A percentile compares a stretch with the other conserved stretches of the same genome.
Evolutionary conservation across 2,797 vertebrate species (phyloP).

Genomic region (Anguilla obscura): DNA sequence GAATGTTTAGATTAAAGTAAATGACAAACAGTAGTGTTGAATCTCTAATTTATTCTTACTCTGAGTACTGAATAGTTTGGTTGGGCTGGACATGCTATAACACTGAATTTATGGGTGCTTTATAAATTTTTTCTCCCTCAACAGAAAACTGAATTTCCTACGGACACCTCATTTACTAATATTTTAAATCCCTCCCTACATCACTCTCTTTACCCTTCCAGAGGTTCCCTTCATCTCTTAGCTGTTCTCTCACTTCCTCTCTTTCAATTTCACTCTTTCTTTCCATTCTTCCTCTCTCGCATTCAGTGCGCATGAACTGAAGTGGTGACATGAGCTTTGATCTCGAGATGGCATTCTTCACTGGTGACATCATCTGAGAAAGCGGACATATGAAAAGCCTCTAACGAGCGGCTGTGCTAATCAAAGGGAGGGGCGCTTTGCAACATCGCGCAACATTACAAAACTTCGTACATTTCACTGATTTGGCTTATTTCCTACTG

Average conservation of each 20-base stretch:
- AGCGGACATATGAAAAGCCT: not conserved
- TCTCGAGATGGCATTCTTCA: constrained; percentile 6
- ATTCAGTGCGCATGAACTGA: not conserved
- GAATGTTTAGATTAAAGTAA: not conserved
- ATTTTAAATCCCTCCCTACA: not conserved
- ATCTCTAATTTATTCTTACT: not conserved
- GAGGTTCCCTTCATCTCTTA: not conserved
- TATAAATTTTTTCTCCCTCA: not conserved
- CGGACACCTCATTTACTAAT: not conserved
- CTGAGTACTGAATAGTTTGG: not conserved
- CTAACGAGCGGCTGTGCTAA: not conserved
- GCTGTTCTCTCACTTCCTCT: not conserved
- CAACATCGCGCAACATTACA: not conserved
- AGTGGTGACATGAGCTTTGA: not conserved
- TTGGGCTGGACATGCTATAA: not conserved
- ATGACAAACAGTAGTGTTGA: not conserved
- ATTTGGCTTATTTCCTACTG: not conserved
- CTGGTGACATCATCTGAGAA: constrained; percentile 13
- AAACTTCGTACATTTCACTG: not conserved
- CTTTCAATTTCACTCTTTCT: not conserved
- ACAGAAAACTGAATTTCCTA: not conserved
- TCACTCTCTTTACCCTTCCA: not conserved
- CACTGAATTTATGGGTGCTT: not conserved
- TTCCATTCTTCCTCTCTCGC: not conserved
- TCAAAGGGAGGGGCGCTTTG: not conserved